Percentiles rank a stretch among this genome's conserved stretches.
phyloP scores from a whole-genome alignment of 2,113 vertebrate genomes.

The Heterotis niloticus region DNA sequence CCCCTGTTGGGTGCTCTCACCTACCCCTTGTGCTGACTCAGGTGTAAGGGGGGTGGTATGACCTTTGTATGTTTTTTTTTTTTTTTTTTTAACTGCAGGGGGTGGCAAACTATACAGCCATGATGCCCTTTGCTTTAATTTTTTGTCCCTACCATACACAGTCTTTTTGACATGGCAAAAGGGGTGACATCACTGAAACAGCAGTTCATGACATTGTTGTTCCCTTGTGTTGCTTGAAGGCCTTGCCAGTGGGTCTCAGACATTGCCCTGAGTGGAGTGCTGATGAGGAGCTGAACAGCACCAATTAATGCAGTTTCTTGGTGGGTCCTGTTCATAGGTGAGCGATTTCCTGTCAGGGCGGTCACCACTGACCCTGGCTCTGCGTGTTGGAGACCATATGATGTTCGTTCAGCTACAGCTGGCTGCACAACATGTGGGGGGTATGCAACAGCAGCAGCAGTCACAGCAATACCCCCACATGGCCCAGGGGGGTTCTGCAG shows the following conservation, averaged over 20 bases:
- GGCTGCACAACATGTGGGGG: constrained; percentile 82
- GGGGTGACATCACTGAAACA: not conserved
- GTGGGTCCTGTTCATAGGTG: constrained; percentile 67
- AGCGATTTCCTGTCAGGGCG: constrained; percentile 96
- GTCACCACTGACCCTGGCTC: constrained; percentile 89
- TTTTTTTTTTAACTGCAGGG: no score
- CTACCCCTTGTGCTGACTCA: no score
- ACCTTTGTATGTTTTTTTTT: not conserved
- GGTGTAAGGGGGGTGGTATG: not conserved
- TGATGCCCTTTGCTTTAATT: no score
- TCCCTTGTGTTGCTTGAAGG: not conserved
- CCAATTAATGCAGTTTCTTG: not conserved
- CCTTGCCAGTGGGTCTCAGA: no score
- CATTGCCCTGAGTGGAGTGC: not conserved
- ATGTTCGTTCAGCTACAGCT: constrained; percentile 98
- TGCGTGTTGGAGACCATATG: constrained; percentile 97
- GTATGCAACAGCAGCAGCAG: constrained; percentile 76
- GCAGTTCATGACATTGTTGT: no score
- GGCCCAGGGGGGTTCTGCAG: not conserved
- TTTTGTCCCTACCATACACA: no score
- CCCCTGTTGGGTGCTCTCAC: no score
- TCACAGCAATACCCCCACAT: constrained; percentile 60
- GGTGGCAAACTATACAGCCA: no score
- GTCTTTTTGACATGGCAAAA: not conserved
- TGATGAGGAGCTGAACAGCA: no score